Evolutionary conservation across 1,140 invertebrate species (phyloP), one percentile per base, ranked within the genome.

Genomic region (Pseudomyrmex cubaensis): DNA sequence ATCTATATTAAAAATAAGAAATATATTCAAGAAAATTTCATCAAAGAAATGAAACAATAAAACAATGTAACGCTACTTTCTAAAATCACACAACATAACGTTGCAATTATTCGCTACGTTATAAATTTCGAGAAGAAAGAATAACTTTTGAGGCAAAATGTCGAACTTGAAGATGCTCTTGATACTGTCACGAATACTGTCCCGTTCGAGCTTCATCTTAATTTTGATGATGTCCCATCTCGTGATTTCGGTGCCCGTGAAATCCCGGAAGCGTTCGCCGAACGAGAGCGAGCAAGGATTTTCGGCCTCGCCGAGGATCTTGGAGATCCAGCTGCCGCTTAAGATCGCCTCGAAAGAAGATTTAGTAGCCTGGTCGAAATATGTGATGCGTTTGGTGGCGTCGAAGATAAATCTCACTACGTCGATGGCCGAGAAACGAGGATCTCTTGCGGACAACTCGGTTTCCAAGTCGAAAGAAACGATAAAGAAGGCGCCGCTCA

Each of bases 351-450:
- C 83, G 13, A 91, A 90, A 52, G 91, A 94, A 5, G 93, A 94
- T 20, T 52, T 94, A 0, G 66, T 94, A 0, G 75, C 89, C 5
- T 94, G 93, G 93, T 90, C 92, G 0, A 93, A 88, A 10, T 94
- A 94, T 25, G 93, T 93, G 0, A 92, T 93, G 85, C 74, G 90
- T 15, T 57, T 93, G 17, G 93, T 94, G 92, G 91, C 94, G 0
- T 93, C 93, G 0, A 91, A 82, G 12, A 89, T 94, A 9, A 94
- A 94, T 35, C 90, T 94, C 5, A 93, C 92, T 0, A 75, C 87
- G 0, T 9, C 85, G 15, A 17, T 22, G 0, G 25, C 57, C 20
- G 76, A 80, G 15, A 80, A 61, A 48, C 76, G 54, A 13, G 2
- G 48, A 22, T 25, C 76, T 1, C 5, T 59, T 12, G n/a, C 4